Evolutionary conservation across 2,797 vertebrate genomes (phyloP), one percentile per base, ranked within the genome.

Genomic region (Odontamblyopus lacepedii): DNA sequence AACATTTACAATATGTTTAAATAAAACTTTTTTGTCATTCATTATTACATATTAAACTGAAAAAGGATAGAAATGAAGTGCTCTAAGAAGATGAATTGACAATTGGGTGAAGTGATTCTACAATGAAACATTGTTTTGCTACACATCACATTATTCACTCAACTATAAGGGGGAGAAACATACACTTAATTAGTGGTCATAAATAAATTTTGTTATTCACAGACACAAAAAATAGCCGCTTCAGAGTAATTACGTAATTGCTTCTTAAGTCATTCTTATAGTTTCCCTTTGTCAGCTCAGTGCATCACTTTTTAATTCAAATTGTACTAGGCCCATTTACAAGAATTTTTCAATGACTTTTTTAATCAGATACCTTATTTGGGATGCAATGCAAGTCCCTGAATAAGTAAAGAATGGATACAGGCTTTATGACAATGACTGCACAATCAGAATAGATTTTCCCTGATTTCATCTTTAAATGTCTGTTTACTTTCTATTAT

Each of bases 381-480:
- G 88, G 92, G 93, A 89, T 86, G 78, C 86, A 91, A 91, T 91
- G 91, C 70, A 92, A 92, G 92, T 95, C 94, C 95, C 95, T 94
- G 92, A 94, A 94, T 79, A 85, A 91, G 76, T 88, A 84, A 80
- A 85, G 92, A 88, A 93, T 94, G 93, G 92, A 93, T 88, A 94
- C 93, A 93, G 92, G 90, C 86, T 87, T 30, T 53, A 88, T 83
- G 72, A 95, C 94, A 92, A 93, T 94, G 91, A 92, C 94, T 91
- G 94, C 90, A 94, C 85, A 91, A 92, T 94, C 91, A 95, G 92
- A 90, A 94, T 90, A 95, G 85, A 96, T 95, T 94, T 95, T 98
- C 97, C 98, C 97, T 99, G 98, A 99, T 95, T 95, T 95, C 95
- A 87, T 94, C 94, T 92, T 81, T 93, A 38, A 94, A 93, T 91